Evolutionary conservation across 2,888 invertebrate species (phyloP), one percentile per base, ranked within the genome.

Genomic region (Encarsia formosa): DNA sequence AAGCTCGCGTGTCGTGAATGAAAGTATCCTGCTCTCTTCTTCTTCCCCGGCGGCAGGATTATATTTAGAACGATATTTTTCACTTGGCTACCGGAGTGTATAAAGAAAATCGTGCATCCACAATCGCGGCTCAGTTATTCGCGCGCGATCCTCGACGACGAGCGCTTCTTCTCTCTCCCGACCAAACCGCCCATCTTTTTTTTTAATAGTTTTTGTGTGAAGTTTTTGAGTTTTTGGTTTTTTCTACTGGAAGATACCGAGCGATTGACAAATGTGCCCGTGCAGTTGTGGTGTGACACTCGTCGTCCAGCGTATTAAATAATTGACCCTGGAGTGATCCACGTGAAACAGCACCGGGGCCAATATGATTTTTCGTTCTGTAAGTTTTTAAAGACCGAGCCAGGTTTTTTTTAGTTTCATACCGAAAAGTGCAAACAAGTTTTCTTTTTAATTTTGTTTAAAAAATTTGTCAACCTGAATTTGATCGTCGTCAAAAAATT

Each of bases 1-100:
- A n/a, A 20, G 18, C 37, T 73, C 67, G 73, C 73, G 73, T 72
- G 72, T 71, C 67, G 64, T 67, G 69, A 74, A 74, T 74, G 73
- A 74, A 74, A 74, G 73, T 74, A 73, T 69, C 68, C 61, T 61
- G 56, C 58, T 54, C 48, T 54, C 52, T n/a, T 56, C 64, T 62
- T 60, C 60, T 53, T 47, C 20, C 40, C 59, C 63, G 65, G 63
- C 64, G 67, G 61, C 61, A 67, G 66, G 67, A 67, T 73, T 70
- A 71, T 72, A 73, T 73, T 73, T 73, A 73, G 73, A 73, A 73
- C 73, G 70, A 74, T 73, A 73, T 73, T 74, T 74, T 73, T 74
- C 73, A 71, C 73, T 73, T 73, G 70, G 69, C 65, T 69, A 68
- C 72, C 71, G 61, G 69, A 73, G 71, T 74, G 73, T 74, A 74